Base-by-base conservation (phyloP, 2,113 vertebrate species). In the Myodes glareolus region DNA sequence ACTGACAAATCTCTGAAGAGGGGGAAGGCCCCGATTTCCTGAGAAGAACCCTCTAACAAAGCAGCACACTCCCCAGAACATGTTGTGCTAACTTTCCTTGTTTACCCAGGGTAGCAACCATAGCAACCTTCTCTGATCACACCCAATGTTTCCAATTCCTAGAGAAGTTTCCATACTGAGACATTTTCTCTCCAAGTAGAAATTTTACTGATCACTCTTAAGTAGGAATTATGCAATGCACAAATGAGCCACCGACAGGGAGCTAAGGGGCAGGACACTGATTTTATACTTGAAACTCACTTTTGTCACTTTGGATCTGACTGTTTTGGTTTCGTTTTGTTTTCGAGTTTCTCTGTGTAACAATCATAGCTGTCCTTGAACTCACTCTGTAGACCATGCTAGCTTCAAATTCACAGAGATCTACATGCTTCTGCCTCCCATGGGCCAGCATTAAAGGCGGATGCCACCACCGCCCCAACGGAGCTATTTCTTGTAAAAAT, bases 81-180 rank as follows among this genome's bases (percentile, higher is more conserved):
- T n/a, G 14, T 39, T 3, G 10, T 1, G 73, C 61, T 89, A 95
- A 85, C 8, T n/a, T 55, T 68, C 27, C 72, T 89, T n/a, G 42
- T 92, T 78, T 95, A 63, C 19, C 81, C 73, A 95, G 9, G 76
- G 7, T 8, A 90, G 33, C n/a, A 97, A 67, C 58, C 50, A 42
- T 90, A 17, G 68, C 33, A 80, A 42, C 52, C 39, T 63, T 19
- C 2, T 94, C 52, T 67, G 39, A 42, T 84, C 50, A 94, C 29
- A 88, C 36, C 52, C 88, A 94, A 10, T 81, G 14, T 82, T 9
- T 9, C 61, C 50, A 89, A 72, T 52, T 95, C 55, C 55, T 65
- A 67, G 21, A 39, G 5, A 90, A n/a, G 9, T 31, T n/a, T 92
- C 76, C n/a, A 39, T 77, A 36, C 12, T 19, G 47, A 63, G 23